Evolutionary conservation across 2,113 vertebrate species (phyloP), one percentile per base, ranked within the genome.

Genomic region (Cnemophilus loriae): DNA sequence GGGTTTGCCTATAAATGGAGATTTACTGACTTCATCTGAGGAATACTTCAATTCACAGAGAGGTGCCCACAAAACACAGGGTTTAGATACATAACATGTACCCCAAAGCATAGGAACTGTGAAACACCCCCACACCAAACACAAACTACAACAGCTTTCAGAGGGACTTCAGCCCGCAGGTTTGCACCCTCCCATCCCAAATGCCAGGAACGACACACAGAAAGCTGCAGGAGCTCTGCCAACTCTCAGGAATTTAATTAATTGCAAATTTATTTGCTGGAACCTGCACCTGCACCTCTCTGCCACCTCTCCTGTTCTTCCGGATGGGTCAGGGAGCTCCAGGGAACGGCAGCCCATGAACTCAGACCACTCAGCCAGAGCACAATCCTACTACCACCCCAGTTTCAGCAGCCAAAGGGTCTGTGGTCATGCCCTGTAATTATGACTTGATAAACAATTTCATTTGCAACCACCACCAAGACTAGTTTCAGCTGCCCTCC

Each of bases 171-270:
- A 19, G 42, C 70, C 13, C 27, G 37, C 47, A 37, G 42, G 6
- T 82, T 50, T 46, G 57, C 33, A 19, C 33, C 47, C 16, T 52
- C 37, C 5, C 70, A 52, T 15, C 53, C 59, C 76, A 42, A 4
- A 47, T 35, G 49, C 13, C 4, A 44, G 41, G 23, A 55, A 21
- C 0, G 11, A 33, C 32, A 5, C 0, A 9, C 37, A n/a, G 32
- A 59, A 69, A 42, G 55, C 82, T 35, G 64, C 82, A 28, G 55
- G 82, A 84, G 57, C 57, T 65, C 74, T 76, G 82, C 44, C 71
- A 64, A 10, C 30, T 14, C 15, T 14, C 90, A 56, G 64, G 23
- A 35, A n/a, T 35, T 42, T 15, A 37, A 47, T 42, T 53, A 13
- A 32, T 1, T 37, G 13, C 14, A 11, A 5, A 46, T 59, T 26